Base-by-base conservation (phyloP, 1,140 invertebrate species). In the Pseudobourletiella spinata region DNA sequence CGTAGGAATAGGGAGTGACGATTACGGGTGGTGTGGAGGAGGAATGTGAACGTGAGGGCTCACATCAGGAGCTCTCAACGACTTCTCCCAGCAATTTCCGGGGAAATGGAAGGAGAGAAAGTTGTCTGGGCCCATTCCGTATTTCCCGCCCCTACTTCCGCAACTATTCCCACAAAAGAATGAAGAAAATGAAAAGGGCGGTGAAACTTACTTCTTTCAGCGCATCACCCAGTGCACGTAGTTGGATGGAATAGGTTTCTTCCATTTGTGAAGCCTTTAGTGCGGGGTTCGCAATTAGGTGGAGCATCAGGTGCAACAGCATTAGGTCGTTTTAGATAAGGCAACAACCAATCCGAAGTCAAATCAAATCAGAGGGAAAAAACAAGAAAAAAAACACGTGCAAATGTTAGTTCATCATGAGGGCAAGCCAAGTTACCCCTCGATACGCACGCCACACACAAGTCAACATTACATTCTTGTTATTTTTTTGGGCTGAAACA, bases 161-260 rank as follows among this genome's bases (percentile, higher is more conserved):
- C n/a, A n/a, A n/a, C n/a, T n/a, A n/a, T n/a, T n/a, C n/a, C n/a
- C n/a, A n/a, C n/a, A n/a, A n/a, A n/a, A n/a, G n/a, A n/a, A n/a
- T n/a, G n/a, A n/a, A n/a, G n/a, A n/a, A n/a, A n/a, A n/a, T n/a
- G n/a, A n/a, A n/a, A n/a, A n/a, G n/a, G n/a, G n/a, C n/a, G n/a
- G n/a, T n/a, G n/a, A n/a, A n/a, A 63, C 65, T 69, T 69, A 69
- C 67, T 64, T 69, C 67, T 60, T 69, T 69, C 25, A 69, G 61
- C 32, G 64, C 43, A 42, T 69, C 67, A 54, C 43, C 56, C 20
- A 69, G 14, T 44, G 57, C 30, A 61, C 67, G 64, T 57, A 69
- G 29, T 62, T 69, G 67, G 39, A 56, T 43, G 44, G 67, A 63
- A 61, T 66, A 69, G 26, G 67, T 54, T 59, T 66, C 67, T 66